Evolutionary conservation across 2,888 invertebrate genomes (phyloP).

Genomic region (Clunio marinus): DNA sequence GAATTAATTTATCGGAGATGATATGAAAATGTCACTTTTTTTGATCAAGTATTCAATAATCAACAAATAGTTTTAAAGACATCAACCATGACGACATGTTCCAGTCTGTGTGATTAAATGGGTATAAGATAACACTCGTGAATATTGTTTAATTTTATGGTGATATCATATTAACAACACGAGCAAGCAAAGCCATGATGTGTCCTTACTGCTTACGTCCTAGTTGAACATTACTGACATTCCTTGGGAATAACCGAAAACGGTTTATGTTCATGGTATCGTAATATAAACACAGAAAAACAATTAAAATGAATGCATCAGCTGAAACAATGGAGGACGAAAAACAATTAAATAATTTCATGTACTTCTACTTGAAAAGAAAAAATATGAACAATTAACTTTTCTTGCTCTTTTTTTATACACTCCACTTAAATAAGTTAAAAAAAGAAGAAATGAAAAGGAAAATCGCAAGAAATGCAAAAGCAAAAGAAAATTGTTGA

Average conservation of each 20-base stretch:
- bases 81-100: no score
- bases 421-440: neutral
- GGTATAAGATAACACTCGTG: no score
- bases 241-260: conserved; percentile 26
- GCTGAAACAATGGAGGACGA: conserved; percentile 29
- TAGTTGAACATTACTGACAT: neutral
- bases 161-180: no score
- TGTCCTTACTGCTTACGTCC: neutral
- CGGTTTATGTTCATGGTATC: neutral
- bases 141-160: no score
- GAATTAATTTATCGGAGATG: no score
- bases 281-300: conserved; percentile 1
- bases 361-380: neutral
- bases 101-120: no score
- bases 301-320: conserved; percentile 5
- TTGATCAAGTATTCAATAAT: no score
- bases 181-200: no score
- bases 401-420: neutral
- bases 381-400: neutral
- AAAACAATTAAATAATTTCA: conserved; percentile 29
- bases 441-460: neutral
- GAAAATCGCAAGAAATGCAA: conserved; percentile 35
- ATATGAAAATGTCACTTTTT: no score
- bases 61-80: no score
- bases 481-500: conserved; percentile 34